Conservation (phyloP, 2,797 vertebrate genomes). For the Sebastes elongatus region DNA sequence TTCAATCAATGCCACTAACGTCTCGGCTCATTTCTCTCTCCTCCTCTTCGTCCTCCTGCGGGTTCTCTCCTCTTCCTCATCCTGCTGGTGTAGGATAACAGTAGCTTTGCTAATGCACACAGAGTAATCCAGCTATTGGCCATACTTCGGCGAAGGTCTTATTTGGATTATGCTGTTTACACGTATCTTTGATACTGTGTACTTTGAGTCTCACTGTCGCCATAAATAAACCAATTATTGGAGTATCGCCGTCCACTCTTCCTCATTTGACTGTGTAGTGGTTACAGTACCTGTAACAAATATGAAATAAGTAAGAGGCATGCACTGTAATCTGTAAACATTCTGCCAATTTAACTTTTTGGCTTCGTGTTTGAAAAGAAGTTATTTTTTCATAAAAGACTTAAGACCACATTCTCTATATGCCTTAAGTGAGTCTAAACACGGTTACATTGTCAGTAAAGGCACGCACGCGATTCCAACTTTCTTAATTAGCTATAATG, state of each 20-base stretch:
- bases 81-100: constrained; percentile 34
- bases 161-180: constrained; percentile 52
- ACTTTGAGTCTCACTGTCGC: neutral
- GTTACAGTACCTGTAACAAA: constrained; percentile 17
- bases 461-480: neutral
- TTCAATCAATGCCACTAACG: constrained; percentile 63
- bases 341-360: neutral
- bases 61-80: constrained; percentile 11
- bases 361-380: neutral
- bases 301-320: neutral
- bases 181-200: constrained; percentile 18
- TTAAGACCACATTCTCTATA: neutral
- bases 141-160: constrained; percentile 12
- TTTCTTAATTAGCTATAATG: neutral
- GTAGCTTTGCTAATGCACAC: constrained; percentile 28
- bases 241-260: neutral
- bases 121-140: constrained; percentile 28
- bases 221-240: constrained; percentile 35
- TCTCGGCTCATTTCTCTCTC: constrained; percentile 54
- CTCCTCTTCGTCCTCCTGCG: neutral
- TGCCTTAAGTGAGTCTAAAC: neutral
- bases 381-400: neutral
- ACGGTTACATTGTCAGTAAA: neutral
- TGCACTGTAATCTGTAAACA: constrained; percentile 3
- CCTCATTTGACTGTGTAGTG: neutral